These are phyloP conservation scores for Zaprionus inermis DNA, from an alignment of 1,140 invertebrate genomes.

Conservation along the genomic window DNA sequence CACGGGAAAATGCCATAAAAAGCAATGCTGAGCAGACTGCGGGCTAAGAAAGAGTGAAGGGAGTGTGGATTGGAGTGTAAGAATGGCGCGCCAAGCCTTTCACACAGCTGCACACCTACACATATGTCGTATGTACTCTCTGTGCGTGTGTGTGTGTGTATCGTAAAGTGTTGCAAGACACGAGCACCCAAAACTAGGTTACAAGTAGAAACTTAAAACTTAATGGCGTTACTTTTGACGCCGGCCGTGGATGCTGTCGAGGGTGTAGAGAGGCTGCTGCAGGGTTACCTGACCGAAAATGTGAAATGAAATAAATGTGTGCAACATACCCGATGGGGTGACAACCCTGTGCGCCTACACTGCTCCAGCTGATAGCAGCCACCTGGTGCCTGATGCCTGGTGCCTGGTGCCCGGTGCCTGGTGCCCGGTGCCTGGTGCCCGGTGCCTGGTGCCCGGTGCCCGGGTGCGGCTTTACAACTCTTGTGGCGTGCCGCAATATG, in stretches of 20 bases:
- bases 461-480: background rate
- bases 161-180: conserved; percentile 33
- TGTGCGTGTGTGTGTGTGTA: conserved; percentile 37
- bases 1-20: no score
- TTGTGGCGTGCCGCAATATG: conserved; percentile 12
- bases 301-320: conserved; percentile 28
- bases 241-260: background rate
- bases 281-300: background rate
- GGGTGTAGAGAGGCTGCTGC: background rate
- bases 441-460: no score
- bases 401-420: no score
- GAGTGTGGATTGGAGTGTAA: no score
- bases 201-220: conserved; percentile 69
- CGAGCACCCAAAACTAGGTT: conserved; percentile 62
- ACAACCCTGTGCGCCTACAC: background rate
- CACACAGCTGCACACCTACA: no score
- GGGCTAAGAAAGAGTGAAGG: no score
- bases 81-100: no score
- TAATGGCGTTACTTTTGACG: conserved; percentile 39
- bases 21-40: no score
- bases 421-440: no score
- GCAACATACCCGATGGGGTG: conserved; percentile 35
- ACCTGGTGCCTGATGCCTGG: no score
- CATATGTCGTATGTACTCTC: no score
- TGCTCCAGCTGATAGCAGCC: background rate